Conservation (phyloP, 1,140 invertebrate species). For the Nymphalis io region DNA sequence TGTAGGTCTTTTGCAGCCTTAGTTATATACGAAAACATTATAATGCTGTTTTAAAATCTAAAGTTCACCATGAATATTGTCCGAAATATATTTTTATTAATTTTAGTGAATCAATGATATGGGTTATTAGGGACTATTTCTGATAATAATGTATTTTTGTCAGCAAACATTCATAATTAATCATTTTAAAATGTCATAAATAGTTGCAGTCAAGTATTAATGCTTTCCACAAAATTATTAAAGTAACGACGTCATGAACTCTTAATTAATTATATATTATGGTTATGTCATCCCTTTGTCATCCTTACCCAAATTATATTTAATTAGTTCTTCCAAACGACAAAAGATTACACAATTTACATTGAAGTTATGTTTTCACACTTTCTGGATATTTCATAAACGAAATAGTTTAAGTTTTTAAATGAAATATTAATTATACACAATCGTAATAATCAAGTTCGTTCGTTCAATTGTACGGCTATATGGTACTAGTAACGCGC, state of each 20-base stretch:
- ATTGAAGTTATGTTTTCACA: background rate
- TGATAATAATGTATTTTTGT: too few relatives aligned
- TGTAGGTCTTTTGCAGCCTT: background rate
- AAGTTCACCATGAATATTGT: too few relatives aligned
- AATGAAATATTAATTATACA: background rate
- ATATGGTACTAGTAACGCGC: constrained; percentile 20
- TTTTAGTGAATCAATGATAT: too few relatives aligned
- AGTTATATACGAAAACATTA: background rate
- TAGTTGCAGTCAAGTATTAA: too few relatives aligned
- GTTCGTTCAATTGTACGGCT: background rate
- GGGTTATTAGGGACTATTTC: too few relatives aligned
- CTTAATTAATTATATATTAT: too few relatives aligned
- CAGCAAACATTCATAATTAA: too few relatives aligned
- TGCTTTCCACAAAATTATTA: too few relatives aligned
- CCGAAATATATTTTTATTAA: too few relatives aligned
- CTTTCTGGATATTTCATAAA: background rate
- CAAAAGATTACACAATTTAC: constrained; percentile 5
- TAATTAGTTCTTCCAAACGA: background rate
- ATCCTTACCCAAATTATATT: background rate
- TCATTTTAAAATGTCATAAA: too few relatives aligned
- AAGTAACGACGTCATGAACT: too few relatives aligned
- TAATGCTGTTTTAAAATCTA: background rate
- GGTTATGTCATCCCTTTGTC: too few relatives aligned
- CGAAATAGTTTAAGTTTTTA: background rate
- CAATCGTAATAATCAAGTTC: background rate